Evolutionary conservation across 2,888 invertebrate species (phyloP).

Genomic region (Ennomos quercinarius): DNA sequence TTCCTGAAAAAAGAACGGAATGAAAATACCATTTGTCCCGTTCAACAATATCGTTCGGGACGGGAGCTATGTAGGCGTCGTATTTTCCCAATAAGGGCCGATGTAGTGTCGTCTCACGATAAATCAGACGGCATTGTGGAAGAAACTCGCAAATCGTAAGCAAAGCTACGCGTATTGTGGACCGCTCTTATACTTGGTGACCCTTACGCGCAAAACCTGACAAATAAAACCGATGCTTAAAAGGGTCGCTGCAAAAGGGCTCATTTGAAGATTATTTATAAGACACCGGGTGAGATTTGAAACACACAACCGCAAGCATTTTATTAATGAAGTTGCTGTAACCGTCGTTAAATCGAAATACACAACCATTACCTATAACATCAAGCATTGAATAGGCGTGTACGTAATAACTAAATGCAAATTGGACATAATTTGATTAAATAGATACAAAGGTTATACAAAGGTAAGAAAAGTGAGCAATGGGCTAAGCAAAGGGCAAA

Average conservation of each 20-base stretch:
- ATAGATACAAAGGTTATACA: too few relatives aligned
- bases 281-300: constrained; percentile 15
- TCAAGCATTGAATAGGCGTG: too few relatives aligned
- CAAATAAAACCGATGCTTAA: constrained; percentile 40
- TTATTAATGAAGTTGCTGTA: too few relatives aligned
- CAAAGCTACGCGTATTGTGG: constrained; percentile 54
- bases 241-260: constrained; percentile 26
- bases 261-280: constrained; percentile 31
- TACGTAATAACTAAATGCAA: too few relatives aligned
- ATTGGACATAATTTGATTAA: too few relatives aligned
- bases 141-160: constrained; percentile 65
- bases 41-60: constrained; percentile 52
- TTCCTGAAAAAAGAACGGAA: constrained; percentile 31
- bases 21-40: constrained; percentile 44
- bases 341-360: too few relatives aligned
- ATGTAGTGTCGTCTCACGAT: constrained; percentile 59
- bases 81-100: constrained; percentile 58
- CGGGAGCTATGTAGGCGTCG: constrained; percentile 54
- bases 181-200: constrained; percentile 44
- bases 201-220: constrained; percentile 46
- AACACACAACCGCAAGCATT: neutral
- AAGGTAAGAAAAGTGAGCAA: too few relatives aligned
- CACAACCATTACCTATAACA: too few relatives aligned
- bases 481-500: too few relatives aligned
- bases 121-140: constrained; percentile 68